Evolutionary conservation across 2,797 vertebrate species (phyloP), one percentile per base, ranked within the genome.

Genomic region (Darevskia mixta): DNA sequence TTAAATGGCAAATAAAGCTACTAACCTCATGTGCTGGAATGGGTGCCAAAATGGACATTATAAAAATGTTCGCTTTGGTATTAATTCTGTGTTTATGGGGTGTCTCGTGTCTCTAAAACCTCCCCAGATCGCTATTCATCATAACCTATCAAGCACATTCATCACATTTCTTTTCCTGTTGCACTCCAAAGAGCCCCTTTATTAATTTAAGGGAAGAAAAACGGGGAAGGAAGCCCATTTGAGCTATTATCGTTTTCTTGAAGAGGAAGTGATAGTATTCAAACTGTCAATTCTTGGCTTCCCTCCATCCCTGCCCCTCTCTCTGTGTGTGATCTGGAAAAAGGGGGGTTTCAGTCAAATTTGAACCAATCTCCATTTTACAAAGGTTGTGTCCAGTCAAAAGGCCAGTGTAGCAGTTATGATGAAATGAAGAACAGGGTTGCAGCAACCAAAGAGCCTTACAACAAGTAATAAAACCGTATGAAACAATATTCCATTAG

Each of bases 81-180:
- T 95, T 94, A 93, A 90, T 93, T 95, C 92, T 0, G 78, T 96
- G 95, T 96, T 96, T 96, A 95, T 93, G 93, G 91, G 86, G 85
- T 72, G 88, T 96, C 94, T 95, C 90, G 83, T 94, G 90, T 94
- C 94, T 95, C 93, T 93, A 91, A 93, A 94, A 89, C 86, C 82
- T 96, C 91, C 92, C 87, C 90, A 91, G 92, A 94, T 92, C 20
- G 1, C 88, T 90, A 94, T 95, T 95, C 95, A 96, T 96, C 93
- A 95, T 92, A 95, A 93, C 79, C 82, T 94, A 96, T 95, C 95
- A 91, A 93, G 82, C 88, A 92, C 91, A 94, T 88, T 90, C 90
- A 89, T 91, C 90, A 92, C 88, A 90, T 93, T 94, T 96, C 95
- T 95, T 96, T 95, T 95, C 86, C 93, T 94, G 94, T 93, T 90